Base-by-base conservation (phyloP, 2,888 invertebrate genomes). In the Lathronympha strigana region DNA sequence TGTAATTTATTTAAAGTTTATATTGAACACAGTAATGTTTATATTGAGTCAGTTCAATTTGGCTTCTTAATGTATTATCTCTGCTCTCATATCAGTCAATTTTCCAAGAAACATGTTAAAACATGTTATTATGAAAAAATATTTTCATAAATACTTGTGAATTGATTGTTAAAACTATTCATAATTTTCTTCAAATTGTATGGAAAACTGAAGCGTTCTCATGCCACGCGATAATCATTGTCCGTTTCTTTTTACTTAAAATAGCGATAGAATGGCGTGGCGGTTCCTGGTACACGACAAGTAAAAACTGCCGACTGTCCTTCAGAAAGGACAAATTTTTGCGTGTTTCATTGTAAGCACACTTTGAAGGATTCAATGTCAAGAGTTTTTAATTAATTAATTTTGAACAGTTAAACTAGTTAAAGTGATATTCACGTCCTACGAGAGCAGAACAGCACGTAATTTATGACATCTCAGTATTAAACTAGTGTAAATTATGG, bases 401-500 rank as follows among this genome's bases (percentile, higher is more conserved):
- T 23, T 23, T 45, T 13, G 1, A n/a, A 9, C 13, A 13, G n/a
- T n/a, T n/a, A n/a, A n/a, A n/a, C 45, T 23, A n/a, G n/a, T n/a
- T n/a, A 23, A 23, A 23, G 23, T 47, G 47, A 50, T 47, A 13
- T n/a, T 36, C 13, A 57, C 19, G 13, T 31, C 47, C 71, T 70
- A 68, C 69, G 71, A 73, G 63, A 67, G 69, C 70, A 66, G 69
- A 71, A 70, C 66, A 38, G 60, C 60, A 66, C 63, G 55, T 66
- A 66, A 64, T 61, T 38, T 64, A 50, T 71, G 77, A 82, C 80
- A 80, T 81, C 83, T 84, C 89, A 89, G 89, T 89, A 89, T 89
- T 89, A 89, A 71, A 76, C 71, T 86, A 87, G 86, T 81, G 73
- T 88, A 88, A n/a, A 82, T 82, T 74, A 82, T 81, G 75, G 86